Evolutionary conservation across 2,888 invertebrate species (phyloP).

Genomic region (Ditylenchus weischeri): DNA sequence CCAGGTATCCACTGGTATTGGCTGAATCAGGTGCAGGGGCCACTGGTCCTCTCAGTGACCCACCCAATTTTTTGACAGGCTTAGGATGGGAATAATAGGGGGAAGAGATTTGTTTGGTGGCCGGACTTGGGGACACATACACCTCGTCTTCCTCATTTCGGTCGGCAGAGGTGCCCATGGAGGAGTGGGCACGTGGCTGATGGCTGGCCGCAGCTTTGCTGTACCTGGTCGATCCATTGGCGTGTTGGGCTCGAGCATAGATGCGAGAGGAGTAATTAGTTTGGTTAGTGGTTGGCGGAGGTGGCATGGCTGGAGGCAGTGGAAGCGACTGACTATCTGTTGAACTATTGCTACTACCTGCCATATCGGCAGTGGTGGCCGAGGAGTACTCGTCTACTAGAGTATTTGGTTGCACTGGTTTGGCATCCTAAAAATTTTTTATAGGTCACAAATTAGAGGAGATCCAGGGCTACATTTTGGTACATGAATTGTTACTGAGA

Average conservation of each 20-base stretch:
- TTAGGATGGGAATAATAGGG: not conserved
- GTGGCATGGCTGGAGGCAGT: not conserved
- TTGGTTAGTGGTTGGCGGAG: not conserved
- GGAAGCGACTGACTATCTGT: not conserved
- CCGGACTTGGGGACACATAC: too few relatives aligned
- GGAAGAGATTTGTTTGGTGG: not conserved
- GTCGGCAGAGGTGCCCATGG: not conserved
- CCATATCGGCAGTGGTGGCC: too few relatives aligned
- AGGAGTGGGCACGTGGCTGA: not conserved
- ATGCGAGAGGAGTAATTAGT: conserved; percentile 1
- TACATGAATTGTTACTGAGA: too few relatives aligned
- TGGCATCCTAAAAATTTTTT: too few relatives aligned
- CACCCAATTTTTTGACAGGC: not conserved
- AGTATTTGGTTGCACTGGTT: too few relatives aligned
- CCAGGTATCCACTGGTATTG: conserved; percentile 1
- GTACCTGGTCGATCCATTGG: not conserved
- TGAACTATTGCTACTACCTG: too few relatives aligned
- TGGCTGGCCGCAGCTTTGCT: not conserved
- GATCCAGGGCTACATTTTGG: too few relatives aligned
- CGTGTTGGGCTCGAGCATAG: not conserved
- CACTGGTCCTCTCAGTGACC: too few relatives aligned
- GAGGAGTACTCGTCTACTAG: too few relatives aligned
- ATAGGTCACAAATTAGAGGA: too few relatives aligned
- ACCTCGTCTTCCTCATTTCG: too few relatives aligned
- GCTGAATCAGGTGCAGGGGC: not conserved